These are phyloP conservation scores for Ficedula albicollis DNA, from an alignment of 2,797 vertebrate genomes.

Conservation along the genomic window DNA sequence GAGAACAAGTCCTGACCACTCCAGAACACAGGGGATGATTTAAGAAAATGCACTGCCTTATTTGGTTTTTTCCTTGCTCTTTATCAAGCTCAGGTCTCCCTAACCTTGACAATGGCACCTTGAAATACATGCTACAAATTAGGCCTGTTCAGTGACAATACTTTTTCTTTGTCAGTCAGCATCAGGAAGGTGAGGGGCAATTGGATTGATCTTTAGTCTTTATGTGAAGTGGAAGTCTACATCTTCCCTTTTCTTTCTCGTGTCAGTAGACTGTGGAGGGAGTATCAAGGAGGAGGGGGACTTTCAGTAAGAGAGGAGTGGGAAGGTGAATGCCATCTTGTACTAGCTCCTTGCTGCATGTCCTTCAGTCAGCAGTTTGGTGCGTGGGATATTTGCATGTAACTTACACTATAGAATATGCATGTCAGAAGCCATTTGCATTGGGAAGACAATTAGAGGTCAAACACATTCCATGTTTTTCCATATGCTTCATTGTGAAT, in stretches of 20 bases:
- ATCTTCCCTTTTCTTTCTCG: background rate
- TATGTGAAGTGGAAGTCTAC: background rate
- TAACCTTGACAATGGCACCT: background rate
- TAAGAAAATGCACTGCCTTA: background rate
- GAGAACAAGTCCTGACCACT: background rate
- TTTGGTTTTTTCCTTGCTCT: background rate
- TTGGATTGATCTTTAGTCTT: rapidly evolving
- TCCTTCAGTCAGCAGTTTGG: background rate
- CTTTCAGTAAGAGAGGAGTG: background rate
- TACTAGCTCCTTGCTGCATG: background rate
- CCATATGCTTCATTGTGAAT: background rate
- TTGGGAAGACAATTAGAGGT: constrained; percentile 5
- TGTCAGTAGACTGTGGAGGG: background rate
- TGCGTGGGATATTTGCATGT: background rate
- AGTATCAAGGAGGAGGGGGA: background rate
- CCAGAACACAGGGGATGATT: background rate
- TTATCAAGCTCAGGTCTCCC: background rate
- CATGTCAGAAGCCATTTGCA: background rate
- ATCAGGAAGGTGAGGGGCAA: background rate
- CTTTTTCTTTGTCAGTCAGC: background rate
- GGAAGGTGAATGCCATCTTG: background rate
- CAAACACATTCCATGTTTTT: background rate
- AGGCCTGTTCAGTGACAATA: background rate
- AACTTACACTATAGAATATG: background rate
- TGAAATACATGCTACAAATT: background rate